These are phyloP conservation scores for Xestobium rufovillosum DNA, from an alignment of 2,888 invertebrate species.

Conservation along the genomic window DNA sequence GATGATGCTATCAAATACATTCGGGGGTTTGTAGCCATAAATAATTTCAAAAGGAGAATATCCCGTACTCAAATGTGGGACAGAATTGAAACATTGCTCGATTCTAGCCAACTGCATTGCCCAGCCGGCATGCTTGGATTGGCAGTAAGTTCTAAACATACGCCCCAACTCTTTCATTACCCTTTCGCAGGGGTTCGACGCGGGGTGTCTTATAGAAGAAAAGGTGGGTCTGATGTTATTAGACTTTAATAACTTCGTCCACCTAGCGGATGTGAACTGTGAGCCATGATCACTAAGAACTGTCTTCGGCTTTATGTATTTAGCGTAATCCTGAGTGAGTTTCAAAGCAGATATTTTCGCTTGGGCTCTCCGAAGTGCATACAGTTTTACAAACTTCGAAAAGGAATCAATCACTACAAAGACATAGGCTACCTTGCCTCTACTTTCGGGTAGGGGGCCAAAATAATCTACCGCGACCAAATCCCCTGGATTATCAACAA, in stretches of 20 bases:
- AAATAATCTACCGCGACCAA: slow-evolving; percentile 15
- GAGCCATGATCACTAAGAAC: slow-evolving; percentile 20
- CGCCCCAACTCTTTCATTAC: slow-evolving; percentile 22
- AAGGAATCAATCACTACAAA: slow-evolving; percentile 17
- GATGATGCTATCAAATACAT: too few relatives aligned
- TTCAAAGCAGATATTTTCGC: slow-evolving; percentile 6
- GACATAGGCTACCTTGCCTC: slow-evolving; percentile 10
- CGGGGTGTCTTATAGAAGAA: slow-evolving; percentile 20
- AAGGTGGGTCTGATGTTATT: slow-evolving; percentile 1
- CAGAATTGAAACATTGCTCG: too few relatives aligned
- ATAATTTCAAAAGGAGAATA: too few relatives aligned
- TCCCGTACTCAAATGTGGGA: too few relatives aligned
- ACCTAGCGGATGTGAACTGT: slow-evolving; percentile 20
- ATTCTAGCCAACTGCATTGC: slow-evolving; percentile 4
- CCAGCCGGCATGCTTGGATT: slow-evolving; percentile 14
- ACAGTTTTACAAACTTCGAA: slow-evolving; percentile 18
- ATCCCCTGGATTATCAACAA: background rate
- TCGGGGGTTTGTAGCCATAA: too few relatives aligned
- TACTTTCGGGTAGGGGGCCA: slow-evolving; percentile 13
- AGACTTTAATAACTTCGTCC: slow-evolving; percentile 9
- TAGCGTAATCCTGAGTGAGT: slow-evolving; percentile 6
- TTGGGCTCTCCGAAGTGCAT: slow-evolving; percentile 11
- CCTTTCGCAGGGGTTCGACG: slow-evolving; percentile 22
- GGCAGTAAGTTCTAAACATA: slow-evolving; percentile 15
- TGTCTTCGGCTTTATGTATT: slow-evolving; percentile 3